Conservation (phyloP, 2,888 invertebrate genomes). For the Trissoscelio sp. region DNA sequence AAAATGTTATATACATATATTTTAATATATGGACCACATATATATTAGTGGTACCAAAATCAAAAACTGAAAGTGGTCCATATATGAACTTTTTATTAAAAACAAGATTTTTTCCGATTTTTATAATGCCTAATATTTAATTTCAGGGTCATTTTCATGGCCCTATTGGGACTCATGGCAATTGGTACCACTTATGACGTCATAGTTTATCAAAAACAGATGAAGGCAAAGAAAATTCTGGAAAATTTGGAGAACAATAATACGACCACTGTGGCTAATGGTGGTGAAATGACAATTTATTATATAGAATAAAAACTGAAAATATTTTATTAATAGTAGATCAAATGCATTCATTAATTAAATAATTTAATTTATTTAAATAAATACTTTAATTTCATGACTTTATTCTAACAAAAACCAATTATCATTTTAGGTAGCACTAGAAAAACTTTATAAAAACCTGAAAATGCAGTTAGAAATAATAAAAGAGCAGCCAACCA, state of each 20-base stretch:
- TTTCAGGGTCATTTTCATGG: conserved; percentile 67
- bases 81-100: too few species aligned
- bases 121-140: neutral
- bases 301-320: too few species aligned
- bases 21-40: too few species aligned
- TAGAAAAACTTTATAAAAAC: conserved; percentile 87
- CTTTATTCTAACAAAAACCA: too few species aligned
- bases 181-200: conserved; percentile 81
- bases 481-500: conserved; percentile 73
- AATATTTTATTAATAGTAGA: too few species aligned
- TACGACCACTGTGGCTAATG: conserved; percentile 53
- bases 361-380: too few species aligned
- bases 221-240: conserved; percentile 47
- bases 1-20: too few species aligned
- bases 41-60: too few species aligned
- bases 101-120: too few species aligned
- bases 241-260: conserved; percentile 61
- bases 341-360: too few species aligned
- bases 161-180: conserved; percentile 75
- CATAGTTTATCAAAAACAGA: conserved; percentile 73
- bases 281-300: conserved; percentile 59
- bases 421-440: conserved; percentile 87
- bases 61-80: too few species aligned
- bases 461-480: conserved; percentile 87
- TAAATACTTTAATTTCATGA: too few species aligned